Base-by-base conservation (phyloP, 2,113 vertebrate species). In the Syngnathus floridae region DNA sequence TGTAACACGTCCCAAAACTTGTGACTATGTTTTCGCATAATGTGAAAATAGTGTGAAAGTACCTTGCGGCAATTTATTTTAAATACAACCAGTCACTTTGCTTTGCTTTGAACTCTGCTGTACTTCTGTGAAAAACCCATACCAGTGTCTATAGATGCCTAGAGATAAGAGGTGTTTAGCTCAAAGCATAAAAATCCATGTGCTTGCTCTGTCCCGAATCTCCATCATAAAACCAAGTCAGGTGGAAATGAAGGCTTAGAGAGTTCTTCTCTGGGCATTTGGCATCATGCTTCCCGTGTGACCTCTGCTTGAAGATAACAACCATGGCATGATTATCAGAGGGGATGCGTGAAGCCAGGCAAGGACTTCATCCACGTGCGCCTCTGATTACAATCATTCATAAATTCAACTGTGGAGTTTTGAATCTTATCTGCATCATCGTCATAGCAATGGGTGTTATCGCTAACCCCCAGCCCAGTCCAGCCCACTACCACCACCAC, bases 361-460 rank as follows among this genome's bases (percentile, higher is more conserved):
- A 68, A 31, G 76, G 56, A 43, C 71, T 49, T 55, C 59, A 65
- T 79, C 80, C 87, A 87, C 77, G 75, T 88, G 82, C 70, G 74
- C 73, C 65, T 71, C 69, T 79, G 86, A 91, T 90, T 79, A 75
- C 85, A 90, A 88, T 90, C 85, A 91, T 88, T 88, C 84, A 90
- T 82, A 88, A 89, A 90, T 82, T 76, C 80, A 76, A 70, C 75
- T 51, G 11, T 64, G 40, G 71, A 84, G 77, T 81, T 83, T 70
- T 61, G 66, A 3, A 31, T 31, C 26, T 31, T 69, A 82, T 87
- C 86, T 55, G 19, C 37, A n/a, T 69, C 48, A 56, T 82, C 74
- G 73, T 35, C 77, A 76, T 75, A 68, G 64, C 56, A 62, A 63
- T 73, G 62, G 52, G 61, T 70, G 59, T 80, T 80, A 80, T 82